Evolutionary conservation across 2,113 vertebrate species (phyloP).

Genomic region (Elanoides forficatus): DNA sequence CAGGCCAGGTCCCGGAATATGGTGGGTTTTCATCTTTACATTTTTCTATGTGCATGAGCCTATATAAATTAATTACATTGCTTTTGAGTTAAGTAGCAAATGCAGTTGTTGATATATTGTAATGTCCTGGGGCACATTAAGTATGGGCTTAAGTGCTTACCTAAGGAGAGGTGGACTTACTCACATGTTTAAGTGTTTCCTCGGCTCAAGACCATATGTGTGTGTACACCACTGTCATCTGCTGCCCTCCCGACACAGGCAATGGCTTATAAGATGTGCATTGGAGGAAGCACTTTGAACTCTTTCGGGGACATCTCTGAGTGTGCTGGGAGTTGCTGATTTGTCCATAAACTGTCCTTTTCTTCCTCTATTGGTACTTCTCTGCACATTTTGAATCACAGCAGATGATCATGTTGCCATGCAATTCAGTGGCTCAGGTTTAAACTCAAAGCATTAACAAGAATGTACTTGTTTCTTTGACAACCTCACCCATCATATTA

Average conservation of each 20-base stretch:
- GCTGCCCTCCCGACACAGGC: neutral
- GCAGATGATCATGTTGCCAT: neutral
- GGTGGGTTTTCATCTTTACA: conserved; percentile 77
- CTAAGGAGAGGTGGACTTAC: neutral
- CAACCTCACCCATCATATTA: neutral
- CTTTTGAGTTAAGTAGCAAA: neutral
- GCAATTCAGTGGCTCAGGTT: neutral
- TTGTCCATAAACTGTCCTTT: neutral
- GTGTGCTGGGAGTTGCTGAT: conserved; percentile 53
- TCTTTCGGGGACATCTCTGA: conserved; percentile 65
- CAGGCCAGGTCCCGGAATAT: conserved; percentile 96
- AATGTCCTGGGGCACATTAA: neutral
- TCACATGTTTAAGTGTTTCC: neutral
- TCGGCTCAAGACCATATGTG: neutral
- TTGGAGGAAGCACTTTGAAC: neutral
- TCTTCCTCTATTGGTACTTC: neutral
- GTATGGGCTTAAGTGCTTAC: neutral
- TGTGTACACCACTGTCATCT: neutral
- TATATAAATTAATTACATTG: neutral
- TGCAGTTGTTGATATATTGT: neutral
- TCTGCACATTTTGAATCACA: conserved; percentile 69
- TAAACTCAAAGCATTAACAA: neutral
- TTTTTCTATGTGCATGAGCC: neutral
- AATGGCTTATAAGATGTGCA: neutral
- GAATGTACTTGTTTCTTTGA: neutral